Conservation (phyloP, 2,888 invertebrate genomes). For the Tribolium freemani region DNA sequence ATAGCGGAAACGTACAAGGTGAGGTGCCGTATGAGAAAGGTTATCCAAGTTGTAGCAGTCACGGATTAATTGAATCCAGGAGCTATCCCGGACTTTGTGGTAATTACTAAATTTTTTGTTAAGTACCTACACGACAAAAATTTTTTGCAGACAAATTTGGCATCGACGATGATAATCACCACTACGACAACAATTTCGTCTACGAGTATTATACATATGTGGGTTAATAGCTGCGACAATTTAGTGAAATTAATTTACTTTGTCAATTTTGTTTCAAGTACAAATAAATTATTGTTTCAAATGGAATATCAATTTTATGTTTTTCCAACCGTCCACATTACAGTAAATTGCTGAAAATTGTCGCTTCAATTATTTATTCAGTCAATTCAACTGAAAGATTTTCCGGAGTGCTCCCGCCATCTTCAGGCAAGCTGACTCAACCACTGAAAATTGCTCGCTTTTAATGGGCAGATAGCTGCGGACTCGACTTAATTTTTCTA, state of each 20-base stretch:
- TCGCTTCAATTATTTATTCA: too few species aligned
- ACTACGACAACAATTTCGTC: background rate
- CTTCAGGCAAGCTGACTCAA: too few species aligned
- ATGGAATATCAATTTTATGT: too few species aligned
- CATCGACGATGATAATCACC: background rate
- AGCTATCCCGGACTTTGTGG: constrained; percentile 85
- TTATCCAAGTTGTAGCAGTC: constrained; percentile 78
- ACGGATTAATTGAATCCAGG: constrained; percentile 79
- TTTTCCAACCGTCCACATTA: too few species aligned
- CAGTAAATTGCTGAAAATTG: too few species aligned
- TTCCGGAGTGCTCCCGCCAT: too few species aligned
- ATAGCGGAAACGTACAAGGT: constrained; percentile 83
- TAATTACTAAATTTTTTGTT: constrained; percentile 55
- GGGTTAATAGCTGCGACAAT: background rate
- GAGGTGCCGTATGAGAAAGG: constrained; percentile 83
- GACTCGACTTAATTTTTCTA: too few species aligned
- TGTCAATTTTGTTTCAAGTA: background rate
- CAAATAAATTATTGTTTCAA: background rate
- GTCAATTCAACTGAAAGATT: too few species aligned
- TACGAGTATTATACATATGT: background rate
- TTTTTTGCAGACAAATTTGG: background rate
- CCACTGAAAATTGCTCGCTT: too few species aligned
- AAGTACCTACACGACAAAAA: background rate
- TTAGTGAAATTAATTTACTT: background rate
- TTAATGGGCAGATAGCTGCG: too few species aligned